A percentile compares a stretch with the other conserved stretches of the same genome.
phyloP scores from a whole-genome alignment of 2,113 vertebrate species.

The Psephotus haematonotus region DNA sequence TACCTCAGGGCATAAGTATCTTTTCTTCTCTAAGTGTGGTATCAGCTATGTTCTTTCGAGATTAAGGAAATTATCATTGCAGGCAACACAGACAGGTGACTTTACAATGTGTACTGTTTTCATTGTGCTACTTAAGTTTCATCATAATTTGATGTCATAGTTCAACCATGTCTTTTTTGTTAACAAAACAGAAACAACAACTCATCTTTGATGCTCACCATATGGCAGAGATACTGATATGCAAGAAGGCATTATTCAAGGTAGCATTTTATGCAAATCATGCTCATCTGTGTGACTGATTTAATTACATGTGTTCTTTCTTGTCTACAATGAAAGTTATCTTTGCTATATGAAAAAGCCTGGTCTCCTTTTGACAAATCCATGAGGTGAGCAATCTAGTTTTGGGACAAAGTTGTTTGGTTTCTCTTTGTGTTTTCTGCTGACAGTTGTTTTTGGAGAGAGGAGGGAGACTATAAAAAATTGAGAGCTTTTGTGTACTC shows the following conservation, averaged over 20 bases:
- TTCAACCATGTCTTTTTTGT: constrained; percentile 17
- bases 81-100: not conserved
- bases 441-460: not conserved
- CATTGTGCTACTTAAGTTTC: not conserved
- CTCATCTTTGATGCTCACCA: constrained; percentile 16
- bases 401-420: not conserved
- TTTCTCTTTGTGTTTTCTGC: not conserved
- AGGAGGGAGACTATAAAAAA: not conserved
- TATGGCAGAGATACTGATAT: constrained; percentile 31
- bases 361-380: not conserved
- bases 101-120: not conserved
- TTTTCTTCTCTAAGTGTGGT: not conserved
- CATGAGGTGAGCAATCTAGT: not conserved
- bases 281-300: not conserved
- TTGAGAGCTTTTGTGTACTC: not conserved
- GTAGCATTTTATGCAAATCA: constrained; percentile 29
- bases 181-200: constrained; percentile 28
- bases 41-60: not conserved
- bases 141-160: constrained; percentile 18
- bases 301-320: not conserved
- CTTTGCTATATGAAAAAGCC: constrained; percentile 19
- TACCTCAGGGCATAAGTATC: not conserved
- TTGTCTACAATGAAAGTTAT: not conserved
- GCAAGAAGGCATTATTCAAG: constrained; percentile 19
- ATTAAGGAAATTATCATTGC: not conserved